Percentiles rank a stretch among this genome's conserved stretches.
Evolutionary conservation across 2,113 vertebrate genomes (phyloP).

Genomic region (Alaudala cheleensis): DNA sequence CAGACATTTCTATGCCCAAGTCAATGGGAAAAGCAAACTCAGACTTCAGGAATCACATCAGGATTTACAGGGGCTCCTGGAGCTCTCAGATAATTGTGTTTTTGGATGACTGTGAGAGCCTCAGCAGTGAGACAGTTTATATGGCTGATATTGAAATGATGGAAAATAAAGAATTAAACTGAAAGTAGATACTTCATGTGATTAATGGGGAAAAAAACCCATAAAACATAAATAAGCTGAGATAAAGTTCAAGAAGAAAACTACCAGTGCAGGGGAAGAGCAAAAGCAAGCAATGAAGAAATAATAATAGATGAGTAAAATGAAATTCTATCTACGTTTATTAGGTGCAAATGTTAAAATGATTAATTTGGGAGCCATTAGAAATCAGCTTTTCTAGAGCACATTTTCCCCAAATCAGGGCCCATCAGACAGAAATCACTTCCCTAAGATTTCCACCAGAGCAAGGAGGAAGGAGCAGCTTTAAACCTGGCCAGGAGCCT

Average conservation of each 20-base stretch:
- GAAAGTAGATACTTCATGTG: neutral
- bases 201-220: neutral
- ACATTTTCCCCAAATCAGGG: neutral
- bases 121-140: neutral
- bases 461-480: neutral
- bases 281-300: neutral
- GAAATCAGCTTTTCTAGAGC: neutral
- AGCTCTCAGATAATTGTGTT: constrained; percentile 1
- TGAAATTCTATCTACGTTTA: neutral
- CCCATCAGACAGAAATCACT: neutral
- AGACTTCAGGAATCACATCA: neutral
- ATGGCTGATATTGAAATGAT: neutral
- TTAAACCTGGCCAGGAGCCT: neutral
- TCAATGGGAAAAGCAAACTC: neutral
- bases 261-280: neutral
- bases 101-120: neutral
- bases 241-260: neutral
- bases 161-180: neutral
- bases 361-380: neutral
- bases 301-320: neutral
- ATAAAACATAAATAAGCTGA: constrained; percentile 2
- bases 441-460: neutral
- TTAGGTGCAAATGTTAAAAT: neutral
- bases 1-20: neutral
- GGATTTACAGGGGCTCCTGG: neutral